Conservation (phyloP, 2,888 invertebrate genomes). For the Orthonevra nobilis region DNA sequence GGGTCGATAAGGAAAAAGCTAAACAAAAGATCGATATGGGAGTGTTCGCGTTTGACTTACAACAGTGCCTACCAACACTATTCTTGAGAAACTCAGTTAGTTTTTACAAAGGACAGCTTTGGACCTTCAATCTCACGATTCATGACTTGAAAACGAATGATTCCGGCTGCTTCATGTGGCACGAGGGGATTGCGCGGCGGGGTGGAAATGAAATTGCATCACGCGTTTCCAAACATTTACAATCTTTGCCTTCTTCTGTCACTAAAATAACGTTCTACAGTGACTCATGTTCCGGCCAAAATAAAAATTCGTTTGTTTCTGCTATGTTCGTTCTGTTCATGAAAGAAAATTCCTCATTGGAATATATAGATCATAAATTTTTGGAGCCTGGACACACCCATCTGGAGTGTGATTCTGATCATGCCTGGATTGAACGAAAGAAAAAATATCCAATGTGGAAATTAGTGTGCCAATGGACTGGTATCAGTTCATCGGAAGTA, state of each 20-base stretch:
- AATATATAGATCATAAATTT: conserved; percentile 25
- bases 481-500: conserved; percentile 13
- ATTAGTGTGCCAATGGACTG: conserved; percentile 52
- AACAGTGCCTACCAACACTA: conserved; percentile 27
- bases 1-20: background rate
- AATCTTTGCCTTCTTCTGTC: conserved; percentile 10
- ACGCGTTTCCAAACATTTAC: conserved; percentile 39
- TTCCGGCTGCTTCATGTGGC: conserved; percentile 61
- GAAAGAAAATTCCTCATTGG: conserved; percentile 26
- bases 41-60: conserved; percentile 1
- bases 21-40: background rate
- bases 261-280: conserved; percentile 58
- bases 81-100: conserved; percentile 43
- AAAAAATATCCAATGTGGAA: conserved; percentile 38
- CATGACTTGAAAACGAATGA: conserved; percentile 45
- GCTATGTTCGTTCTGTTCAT: conserved; percentile 45
- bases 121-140: conserved; percentile 49
- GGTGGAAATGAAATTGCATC: conserved; percentile 66
- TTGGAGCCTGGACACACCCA: conserved; percentile 52
- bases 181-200: conserved; percentile 57
- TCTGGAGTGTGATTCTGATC: conserved; percentile 56
- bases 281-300: conserved; percentile 56
- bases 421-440: conserved; percentile 46
- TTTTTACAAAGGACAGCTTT: conserved; percentile 57
- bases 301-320: conserved; percentile 50